A percentile compares a stretch with the other conserved stretches of the same genome.
Evolutionary conservation across 1,140 invertebrate genomes (phyloP).

Genomic region (Lepeophtheirus salmonis): DNA sequence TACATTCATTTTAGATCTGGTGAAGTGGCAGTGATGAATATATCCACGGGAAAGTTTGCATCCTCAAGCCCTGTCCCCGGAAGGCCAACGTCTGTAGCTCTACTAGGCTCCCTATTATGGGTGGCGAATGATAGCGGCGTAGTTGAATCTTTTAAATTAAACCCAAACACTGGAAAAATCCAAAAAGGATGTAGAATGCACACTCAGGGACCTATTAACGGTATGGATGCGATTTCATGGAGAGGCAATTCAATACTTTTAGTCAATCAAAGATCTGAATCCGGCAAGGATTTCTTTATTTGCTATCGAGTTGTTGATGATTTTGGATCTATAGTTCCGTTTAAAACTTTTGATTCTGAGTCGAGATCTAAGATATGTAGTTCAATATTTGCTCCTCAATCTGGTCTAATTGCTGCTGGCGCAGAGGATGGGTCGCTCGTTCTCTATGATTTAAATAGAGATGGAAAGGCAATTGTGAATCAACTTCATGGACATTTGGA

Average conservation of each 20-base stretch:
- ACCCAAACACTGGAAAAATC: conserved; percentile 11
- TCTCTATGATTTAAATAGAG: conserved; percentile 56
- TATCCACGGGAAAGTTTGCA: conserved; percentile 46
- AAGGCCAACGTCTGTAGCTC: not conserved
- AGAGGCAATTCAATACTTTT: not conserved
- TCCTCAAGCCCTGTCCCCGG: conserved; percentile 10
- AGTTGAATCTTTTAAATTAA: conserved; percentile 5
- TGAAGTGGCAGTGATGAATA: conserved; percentile 55
- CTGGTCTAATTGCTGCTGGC: conserved; percentile 34
- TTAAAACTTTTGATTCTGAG: conserved; percentile 1
- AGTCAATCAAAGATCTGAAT: not conserved
- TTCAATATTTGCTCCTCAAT: conserved; percentile 20
- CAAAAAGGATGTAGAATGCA: conserved; percentile 3
- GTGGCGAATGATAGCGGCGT: conserved; percentile 6
- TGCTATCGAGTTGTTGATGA: not conserved
- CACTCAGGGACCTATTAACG: not conserved
- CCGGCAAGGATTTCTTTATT: not conserved
- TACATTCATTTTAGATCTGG: conserved; percentile 34
- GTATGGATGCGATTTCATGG: not conserved
- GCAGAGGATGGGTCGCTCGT: conserved; percentile 70
- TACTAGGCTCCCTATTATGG: conserved; percentile 1
- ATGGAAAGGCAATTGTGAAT: conserved; percentile 48
- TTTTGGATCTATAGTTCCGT: conserved; percentile 1
- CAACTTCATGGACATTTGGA: conserved; percentile 63
- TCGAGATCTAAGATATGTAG: not conserved